phyloP scores from a whole-genome alignment of 1,140 invertebrate species.

The Sinella curviseta region DNA sequence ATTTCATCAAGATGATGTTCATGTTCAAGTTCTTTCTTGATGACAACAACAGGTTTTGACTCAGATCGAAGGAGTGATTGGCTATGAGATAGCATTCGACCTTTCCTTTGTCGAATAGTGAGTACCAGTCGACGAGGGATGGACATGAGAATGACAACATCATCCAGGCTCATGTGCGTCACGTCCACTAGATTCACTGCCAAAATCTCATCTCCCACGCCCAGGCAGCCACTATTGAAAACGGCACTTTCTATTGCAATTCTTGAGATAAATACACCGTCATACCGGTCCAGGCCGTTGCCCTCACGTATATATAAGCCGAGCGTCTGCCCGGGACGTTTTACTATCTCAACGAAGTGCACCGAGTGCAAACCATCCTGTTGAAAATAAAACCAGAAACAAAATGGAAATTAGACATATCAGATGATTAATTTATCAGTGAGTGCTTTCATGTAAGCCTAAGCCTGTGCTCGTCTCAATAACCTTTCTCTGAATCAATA shows the following conservation, averaged over 20 bases:
- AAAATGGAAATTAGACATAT: not conserved
- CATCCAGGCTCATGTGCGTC: constrained; percentile 76
- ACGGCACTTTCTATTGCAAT: constrained; percentile 96
- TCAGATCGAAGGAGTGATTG: constrained; percentile 63
- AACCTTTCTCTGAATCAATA: too few relatives aligned
- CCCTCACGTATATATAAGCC: constrained; percentile 97
- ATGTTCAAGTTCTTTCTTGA: constrained; percentile 79
- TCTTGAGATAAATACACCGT: constrained; percentile 97
- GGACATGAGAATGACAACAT: constrained; percentile 98
- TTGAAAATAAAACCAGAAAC: constrained; percentile 49
- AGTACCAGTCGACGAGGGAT: constrained; percentile 93
- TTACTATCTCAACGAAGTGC: constrained; percentile 97
- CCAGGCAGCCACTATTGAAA: constrained; percentile 91
- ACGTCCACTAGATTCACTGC: constrained; percentile 97
- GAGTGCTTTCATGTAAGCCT: too few relatives aligned
- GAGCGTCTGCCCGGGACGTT: constrained; percentile 95
- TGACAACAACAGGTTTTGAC: constrained; percentile 88
- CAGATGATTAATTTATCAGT: not conserved
- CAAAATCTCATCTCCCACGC: constrained; percentile 97
- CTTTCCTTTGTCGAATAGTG: constrained; percentile 73
- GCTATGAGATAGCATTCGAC: constrained; percentile 1
- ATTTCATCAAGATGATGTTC: constrained; percentile 67
- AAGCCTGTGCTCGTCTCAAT: too few relatives aligned
- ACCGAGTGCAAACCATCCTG: constrained; percentile 79
- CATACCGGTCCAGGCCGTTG: constrained; percentile 86